Evolutionary conservation across 2,888 invertebrate genomes (phyloP), one percentile per base, ranked within the genome.

Genomic region (Unio delphinus): DNA sequence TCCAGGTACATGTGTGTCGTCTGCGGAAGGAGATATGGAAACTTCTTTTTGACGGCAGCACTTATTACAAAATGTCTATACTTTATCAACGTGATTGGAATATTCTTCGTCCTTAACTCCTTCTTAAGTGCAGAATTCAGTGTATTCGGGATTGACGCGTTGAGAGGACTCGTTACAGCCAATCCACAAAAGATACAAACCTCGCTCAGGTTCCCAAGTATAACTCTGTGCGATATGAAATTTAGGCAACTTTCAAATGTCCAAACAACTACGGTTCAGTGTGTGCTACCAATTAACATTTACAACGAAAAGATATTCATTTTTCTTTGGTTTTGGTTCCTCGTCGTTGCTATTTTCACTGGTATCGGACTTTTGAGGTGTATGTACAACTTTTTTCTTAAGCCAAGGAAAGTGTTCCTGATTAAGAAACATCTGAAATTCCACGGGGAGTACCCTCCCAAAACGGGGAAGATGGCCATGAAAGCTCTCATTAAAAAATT

Each of bases 281-380:
- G 86, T 73, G 86, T 86, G 18, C 76, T 86, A 61, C 86, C 87
- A 11, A 86, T 87, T 65, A 87, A 87, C 71, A 76, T 87, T 28
- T 87, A 86, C 73, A 87, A 85, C 73, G 85, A 86, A 72, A 87
- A 87, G 74, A 86, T 87, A 64, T 87, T 87, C 73, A 81, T 87
- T n/a, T 84, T 87, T 70, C 75, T 87, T 45, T 87, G 86, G 87
- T 87, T 87, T 70, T 87, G 87, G 87, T 72, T 86, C 26, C 82
- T 86, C 3, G 72, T 87, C 11, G 77, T 87, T 0, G 76, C 82
- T 34, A 57, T 81, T 6, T 65, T 80, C 15, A 81, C 84, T 30
- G 75, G 78, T 15, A 65, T 82, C 55, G 81, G 83, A 55, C 58
- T 85, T 28, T 61, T 78, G n/a, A 76, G 81, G 28, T 83, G 81